Base-by-base conservation (phyloP, 2,888 invertebrate species). In the Drosophila putrida region DNA sequence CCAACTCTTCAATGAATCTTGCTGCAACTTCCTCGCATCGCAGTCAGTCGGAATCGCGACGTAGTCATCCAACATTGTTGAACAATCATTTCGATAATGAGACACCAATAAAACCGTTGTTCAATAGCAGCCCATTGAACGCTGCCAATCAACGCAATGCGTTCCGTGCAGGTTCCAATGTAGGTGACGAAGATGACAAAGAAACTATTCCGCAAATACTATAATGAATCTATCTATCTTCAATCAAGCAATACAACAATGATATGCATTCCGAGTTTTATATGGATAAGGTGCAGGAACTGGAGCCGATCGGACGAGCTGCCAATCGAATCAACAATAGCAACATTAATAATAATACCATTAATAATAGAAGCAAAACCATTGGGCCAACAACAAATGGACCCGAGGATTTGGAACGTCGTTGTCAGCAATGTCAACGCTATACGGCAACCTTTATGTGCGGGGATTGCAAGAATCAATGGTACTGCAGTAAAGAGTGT, bases 401-500 rank as follows among this genome's bases (percentile, higher is more conserved):
- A 6, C 36, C 62, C 10, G 59, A 59, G n/a, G 62, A 76, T 0
- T 6, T 41, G 8, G 60, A 59, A 1, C 60, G 41, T 6, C 36
- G 36, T 78, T 98, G 97, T 92, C 97, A 97, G 94, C 97, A 97
- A 77, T 98, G 97, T 91, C 95, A 96, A 80, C 94, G 95, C 66
- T 94, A 95, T 74, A 94, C 96, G 84, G 97, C 97, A 69, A 96
- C 96, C 93, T 97, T 96, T 90, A 96, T 97, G 44, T 98, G 97
- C 91, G 97, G 97, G 46, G 97, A 96, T 53, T 98, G 97, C 92
- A 96, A 96, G 78, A 97, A 96, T 93, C 97, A 97, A 93, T 98
- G 98, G 97, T 98, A 98, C 93, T 98, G 98, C 94, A 97, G 97
- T 90, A 94, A 97, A 60, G 96, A 97, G 77, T 98, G 98, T 92